phyloP scores from a whole-genome alignment of 2,888 invertebrate species.

The Disparrhopalites patrizii region DNA sequence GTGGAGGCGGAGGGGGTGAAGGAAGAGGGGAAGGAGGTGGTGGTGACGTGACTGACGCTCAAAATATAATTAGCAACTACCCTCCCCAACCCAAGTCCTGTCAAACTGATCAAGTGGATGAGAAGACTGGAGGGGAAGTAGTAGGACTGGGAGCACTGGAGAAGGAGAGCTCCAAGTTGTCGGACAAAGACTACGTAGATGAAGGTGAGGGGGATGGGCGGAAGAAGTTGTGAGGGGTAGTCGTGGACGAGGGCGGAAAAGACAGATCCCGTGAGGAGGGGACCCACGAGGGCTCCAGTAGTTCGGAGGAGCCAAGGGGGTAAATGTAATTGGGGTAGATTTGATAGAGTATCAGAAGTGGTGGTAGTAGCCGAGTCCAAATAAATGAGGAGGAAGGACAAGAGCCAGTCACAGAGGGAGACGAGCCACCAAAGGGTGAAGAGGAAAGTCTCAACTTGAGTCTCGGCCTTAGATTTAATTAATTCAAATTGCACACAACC shows the following conservation, averaged over 20 bases:
- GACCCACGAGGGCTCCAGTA: background rate
- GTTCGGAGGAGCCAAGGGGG: constrained; percentile 9
- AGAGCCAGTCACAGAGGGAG: constrained; percentile 15
- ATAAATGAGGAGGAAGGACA: background rate
- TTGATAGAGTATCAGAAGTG: background rate
- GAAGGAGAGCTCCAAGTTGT: constrained; percentile 7
- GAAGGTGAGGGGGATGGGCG: background rate
- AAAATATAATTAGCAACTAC: constrained; percentile 12
- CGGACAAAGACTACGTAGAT: constrained; percentile 13
- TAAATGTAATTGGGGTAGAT: too few species aligned
- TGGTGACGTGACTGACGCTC: background rate
- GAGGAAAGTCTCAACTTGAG: constrained; percentile 15
- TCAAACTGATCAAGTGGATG: constrained; percentile 11
- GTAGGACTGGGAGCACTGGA: too few species aligned
- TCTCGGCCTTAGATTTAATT: constrained; percentile 8
- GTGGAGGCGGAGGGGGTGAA: background rate
- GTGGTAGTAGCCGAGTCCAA: background rate
- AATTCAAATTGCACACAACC: background rate
- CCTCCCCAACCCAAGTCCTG: constrained; percentile 9
- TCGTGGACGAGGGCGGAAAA: background rate
- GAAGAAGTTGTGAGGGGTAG: background rate
- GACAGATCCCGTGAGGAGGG: background rate
- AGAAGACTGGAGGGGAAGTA: constrained; percentile 16
- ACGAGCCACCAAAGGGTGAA: constrained; percentile 17
- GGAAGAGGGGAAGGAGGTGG: background rate